phyloP scores from a whole-genome alignment of 2,797 vertebrate genomes.

The Benthosema pterotum region DNA sequence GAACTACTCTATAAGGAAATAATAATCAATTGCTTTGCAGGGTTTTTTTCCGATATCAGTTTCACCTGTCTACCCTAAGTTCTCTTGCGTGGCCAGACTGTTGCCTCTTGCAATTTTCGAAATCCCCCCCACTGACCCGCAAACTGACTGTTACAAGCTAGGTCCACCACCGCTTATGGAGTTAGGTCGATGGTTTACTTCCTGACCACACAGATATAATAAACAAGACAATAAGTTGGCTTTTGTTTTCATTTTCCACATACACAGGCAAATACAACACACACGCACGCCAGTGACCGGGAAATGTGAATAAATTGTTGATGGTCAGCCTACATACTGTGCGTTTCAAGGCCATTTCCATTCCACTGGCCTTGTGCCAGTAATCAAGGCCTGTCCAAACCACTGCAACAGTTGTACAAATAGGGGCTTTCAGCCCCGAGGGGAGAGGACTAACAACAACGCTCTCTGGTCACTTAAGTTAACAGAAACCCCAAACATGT shows the following conservation, averaged over 20 bases:
- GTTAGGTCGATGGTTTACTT: too few species aligned
- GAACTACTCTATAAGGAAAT: too few species aligned
- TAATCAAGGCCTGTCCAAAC: not conserved
- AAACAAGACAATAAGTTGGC: too few species aligned
- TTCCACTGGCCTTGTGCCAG: not conserved
- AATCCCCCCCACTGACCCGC: too few species aligned
- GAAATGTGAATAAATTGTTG: constrained; percentile 43
- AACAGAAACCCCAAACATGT: constrained; percentile 3
- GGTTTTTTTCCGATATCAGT: too few species aligned
- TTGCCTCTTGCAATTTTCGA: too few species aligned
- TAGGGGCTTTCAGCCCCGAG: constrained; percentile 4
- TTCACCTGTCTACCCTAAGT: too few species aligned
- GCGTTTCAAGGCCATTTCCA: constrained; percentile 22
- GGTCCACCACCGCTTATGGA: too few species aligned
- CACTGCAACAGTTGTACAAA: not conserved
- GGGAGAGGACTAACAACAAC: constrained; percentile 21
- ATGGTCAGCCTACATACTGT: constrained; percentile 16
- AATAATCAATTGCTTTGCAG: too few species aligned
- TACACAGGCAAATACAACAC: not conserved
- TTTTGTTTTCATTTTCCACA: not conserved
- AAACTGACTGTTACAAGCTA: too few species aligned
- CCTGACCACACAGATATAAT: too few species aligned
- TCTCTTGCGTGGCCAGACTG: too few species aligned
- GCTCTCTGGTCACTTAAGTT: constrained; percentile 1
- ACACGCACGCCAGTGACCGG: constrained; percentile 32